Conservation (phyloP, 2,888 invertebrate species). For the Diabrotica balteata region DNA sequence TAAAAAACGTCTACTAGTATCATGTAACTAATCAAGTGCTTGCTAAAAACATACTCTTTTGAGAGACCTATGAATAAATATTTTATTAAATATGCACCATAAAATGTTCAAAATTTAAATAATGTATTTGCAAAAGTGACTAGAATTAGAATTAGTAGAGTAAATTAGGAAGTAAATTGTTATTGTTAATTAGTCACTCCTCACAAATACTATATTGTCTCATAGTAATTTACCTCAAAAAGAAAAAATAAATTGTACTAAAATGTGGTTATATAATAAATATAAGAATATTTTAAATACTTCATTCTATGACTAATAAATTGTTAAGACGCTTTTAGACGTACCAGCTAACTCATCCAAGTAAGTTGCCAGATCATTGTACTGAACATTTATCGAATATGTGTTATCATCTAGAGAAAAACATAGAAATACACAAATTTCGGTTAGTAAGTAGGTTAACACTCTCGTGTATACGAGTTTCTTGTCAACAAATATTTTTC, state of each 20-base stretch:
- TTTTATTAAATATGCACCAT: constrained; percentile 23
- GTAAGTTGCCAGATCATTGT: too few relatives aligned
- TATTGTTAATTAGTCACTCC: constrained; percentile 41
- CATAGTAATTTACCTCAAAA: constrained; percentile 40
- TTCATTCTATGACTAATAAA: constrained; percentile 43
- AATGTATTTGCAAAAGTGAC: constrained; percentile 44
- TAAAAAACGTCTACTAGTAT: too few relatives aligned
- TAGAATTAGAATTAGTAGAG: constrained; percentile 40
- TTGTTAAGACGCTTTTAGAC: too few relatives aligned
- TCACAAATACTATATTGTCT: constrained; percentile 54
- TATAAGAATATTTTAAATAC: constrained; percentile 46
- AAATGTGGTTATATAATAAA: constrained; percentile 42
- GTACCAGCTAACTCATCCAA: too few relatives aligned
- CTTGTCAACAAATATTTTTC: too few relatives aligned
- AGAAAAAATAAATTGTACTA: constrained; percentile 49
- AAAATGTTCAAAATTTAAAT: constrained; percentile 15
- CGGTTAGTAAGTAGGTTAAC: too few relatives aligned
- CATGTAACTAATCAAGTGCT: too few relatives aligned
- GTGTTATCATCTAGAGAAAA: too few relatives aligned
- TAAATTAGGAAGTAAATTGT: constrained; percentile 39
- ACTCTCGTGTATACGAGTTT: too few relatives aligned
- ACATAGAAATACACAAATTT: too few relatives aligned
- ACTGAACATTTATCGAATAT: too few relatives aligned
- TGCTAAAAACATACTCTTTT: neutral
- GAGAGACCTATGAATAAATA: constrained; percentile 8